phyloP scores from a whole-genome alignment of 2,888 invertebrate genomes.

The Anorthoa munda region DNA sequence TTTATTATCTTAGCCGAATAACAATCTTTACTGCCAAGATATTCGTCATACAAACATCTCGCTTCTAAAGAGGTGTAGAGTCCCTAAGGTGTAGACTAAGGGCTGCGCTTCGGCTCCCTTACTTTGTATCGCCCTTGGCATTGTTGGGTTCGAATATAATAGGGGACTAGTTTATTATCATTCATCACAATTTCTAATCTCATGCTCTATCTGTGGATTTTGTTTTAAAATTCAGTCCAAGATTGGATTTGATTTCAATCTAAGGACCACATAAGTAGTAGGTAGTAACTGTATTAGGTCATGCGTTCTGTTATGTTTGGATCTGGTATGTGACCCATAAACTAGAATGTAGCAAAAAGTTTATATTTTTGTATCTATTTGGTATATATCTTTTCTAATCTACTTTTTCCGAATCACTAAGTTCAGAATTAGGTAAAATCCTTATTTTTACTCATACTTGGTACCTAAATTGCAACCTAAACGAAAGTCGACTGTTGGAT shows the following conservation, averaged over 20 bases:
- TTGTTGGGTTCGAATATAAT: conserved; percentile 8
- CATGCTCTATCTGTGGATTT: conserved; percentile 41
- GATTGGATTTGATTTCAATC: conserved; percentile 10
- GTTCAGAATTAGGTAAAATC: neutral
- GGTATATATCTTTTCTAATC: neutral
- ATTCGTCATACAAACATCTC: conserved; percentile 22
- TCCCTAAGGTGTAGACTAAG: conserved; percentile 36
- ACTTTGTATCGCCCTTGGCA: conserved; percentile 13
- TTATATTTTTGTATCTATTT: neutral
- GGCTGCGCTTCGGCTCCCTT: conserved; percentile 24
- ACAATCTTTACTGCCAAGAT: conserved; percentile 9
- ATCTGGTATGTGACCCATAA: neutral
- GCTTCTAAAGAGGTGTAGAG: conserved; percentile 14
- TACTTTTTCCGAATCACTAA: neutral
- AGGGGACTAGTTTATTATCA: conserved; percentile 42
- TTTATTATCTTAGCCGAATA: conserved; percentile 14
- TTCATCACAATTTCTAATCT: conserved; percentile 35
- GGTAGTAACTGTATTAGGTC: neutral
- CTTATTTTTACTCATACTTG: too few species aligned
- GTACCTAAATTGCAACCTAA: neutral
- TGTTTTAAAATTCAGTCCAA: conserved; percentile 12
- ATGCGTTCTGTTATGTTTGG: neutral
- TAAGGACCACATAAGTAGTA: neutral
- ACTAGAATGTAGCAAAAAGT: neutral
- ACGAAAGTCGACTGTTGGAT: neutral